These are phyloP conservation scores for Acromyrmex echinatior DNA, from an alignment of 1,140 invertebrate species.

Conservation along the genomic window DNA sequence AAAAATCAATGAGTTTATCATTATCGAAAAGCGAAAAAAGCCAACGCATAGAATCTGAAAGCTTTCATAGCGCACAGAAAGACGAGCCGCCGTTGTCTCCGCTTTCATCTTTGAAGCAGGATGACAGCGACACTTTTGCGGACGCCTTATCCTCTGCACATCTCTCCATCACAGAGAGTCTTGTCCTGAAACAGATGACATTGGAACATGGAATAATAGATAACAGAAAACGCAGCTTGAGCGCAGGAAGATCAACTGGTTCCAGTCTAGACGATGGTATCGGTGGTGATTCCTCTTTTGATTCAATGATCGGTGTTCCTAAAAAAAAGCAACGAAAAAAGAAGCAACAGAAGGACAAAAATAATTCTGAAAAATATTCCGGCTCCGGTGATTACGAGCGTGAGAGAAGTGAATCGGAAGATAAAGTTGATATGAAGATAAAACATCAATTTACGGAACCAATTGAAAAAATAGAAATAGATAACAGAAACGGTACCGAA, in stretches of 20 bases:
- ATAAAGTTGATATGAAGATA: conserved; percentile 8
- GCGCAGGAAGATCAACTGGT: conserved; percentile 64
- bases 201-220: conserved; percentile 38
- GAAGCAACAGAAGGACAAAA: conserved; percentile 72
- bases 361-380: conserved; percentile 76
- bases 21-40: conserved; percentile 81
- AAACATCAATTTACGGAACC: conserved; percentile 58
- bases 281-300: conserved; percentile 74
- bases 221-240: conserved; percentile 71
- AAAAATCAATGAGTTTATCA: conserved; percentile 77
- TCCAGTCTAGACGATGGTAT: conserved; percentile 73
- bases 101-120: conserved; percentile 72
- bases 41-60: conserved; percentile 80
- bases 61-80: conserved; percentile 84
- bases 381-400: conserved; percentile 53
- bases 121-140: conserved; percentile 83
- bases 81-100: conserved; percentile 71
- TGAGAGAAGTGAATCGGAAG: conserved; percentile 64
- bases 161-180: conserved; percentile 69
- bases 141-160: conserved; percentile 81
- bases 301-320: conserved; percentile 65
- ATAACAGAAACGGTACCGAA: conserved; percentile 40
- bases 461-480: conserved; percentile 51
- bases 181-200: conserved; percentile 12
- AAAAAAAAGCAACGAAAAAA: conserved; percentile 73